Percentiles rank a stretch among this genome's conserved stretches.
Conservation (phyloP, 2,113 vertebrate genomes). For the Leptobrachium leishanense region DNA sequence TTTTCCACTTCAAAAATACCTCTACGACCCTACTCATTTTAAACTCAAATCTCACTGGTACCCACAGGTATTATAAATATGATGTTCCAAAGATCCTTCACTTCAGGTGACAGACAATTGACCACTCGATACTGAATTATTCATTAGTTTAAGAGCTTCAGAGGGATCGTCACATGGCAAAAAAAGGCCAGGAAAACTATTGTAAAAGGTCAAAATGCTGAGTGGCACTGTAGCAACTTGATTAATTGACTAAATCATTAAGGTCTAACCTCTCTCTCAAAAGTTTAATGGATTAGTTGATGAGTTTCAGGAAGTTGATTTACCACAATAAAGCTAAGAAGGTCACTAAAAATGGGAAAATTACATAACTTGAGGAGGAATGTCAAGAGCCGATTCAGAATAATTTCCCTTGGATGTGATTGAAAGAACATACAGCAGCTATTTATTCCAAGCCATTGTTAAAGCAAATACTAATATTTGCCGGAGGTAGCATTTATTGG, state of each 20-base stretch:
- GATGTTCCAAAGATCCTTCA: slow-evolving; percentile 6
- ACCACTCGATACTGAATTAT: slow-evolving; percentile 53
- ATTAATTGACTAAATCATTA: slow-evolving; percentile 62
- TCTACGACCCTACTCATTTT: slow-evolving; percentile 6
- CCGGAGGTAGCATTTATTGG: neutral
- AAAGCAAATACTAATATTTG: slow-evolving; percentile 15
- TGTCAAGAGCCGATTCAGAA: slow-evolving; percentile 35
- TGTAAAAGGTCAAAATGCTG: slow-evolving; percentile 43
- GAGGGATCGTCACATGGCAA: slow-evolving; percentile 52
- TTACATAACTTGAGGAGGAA: slow-evolving; percentile 25
- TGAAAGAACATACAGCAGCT: neutral
- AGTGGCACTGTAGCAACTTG: slow-evolving; percentile 50
- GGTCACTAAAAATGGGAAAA: slow-evolving; percentile 48
- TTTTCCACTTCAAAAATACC: slow-evolving; percentile 33
- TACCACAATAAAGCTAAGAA: slow-evolving; percentile 26
- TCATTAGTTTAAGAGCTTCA: slow-evolving; percentile 53
- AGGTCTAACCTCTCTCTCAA: slow-evolving; percentile 56
- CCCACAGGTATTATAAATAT: slow-evolving; percentile 8
- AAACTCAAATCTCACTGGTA: slow-evolving; percentile 10
- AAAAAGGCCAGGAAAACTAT: slow-evolving; percentile 59
- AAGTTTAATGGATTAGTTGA: slow-evolving; percentile 61
- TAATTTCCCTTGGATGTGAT: slow-evolving; percentile 20
- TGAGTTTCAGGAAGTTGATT: slow-evolving; percentile 55
- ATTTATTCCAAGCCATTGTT: slow-evolving; percentile 15
- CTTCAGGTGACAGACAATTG: slow-evolving; percentile 38